Conservation (phyloP, 2,797 vertebrate species). For the Neopelma chrysocephalum region DNA sequence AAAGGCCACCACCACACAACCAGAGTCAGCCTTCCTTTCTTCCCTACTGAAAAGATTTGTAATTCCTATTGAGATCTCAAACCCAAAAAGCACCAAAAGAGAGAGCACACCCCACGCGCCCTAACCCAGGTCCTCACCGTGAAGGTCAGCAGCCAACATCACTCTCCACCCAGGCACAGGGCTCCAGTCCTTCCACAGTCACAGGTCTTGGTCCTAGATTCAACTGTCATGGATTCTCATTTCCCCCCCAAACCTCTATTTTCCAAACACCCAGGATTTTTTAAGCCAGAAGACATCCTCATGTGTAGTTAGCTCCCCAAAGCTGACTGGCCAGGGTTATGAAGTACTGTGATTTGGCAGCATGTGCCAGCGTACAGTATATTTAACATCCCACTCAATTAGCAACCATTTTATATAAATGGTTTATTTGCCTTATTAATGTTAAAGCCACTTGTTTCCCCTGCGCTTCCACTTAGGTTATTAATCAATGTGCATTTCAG, state of each 20-base stretch:
- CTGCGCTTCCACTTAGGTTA: not conserved
- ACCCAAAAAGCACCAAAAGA: not conserved
- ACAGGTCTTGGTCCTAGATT: not conserved
- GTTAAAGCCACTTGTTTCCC: slow-evolving; percentile 50
- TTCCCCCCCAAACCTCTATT: not conserved
- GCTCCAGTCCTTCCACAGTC: not conserved
- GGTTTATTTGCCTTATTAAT: slow-evolving; percentile 61
- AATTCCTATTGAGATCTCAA: not conserved
- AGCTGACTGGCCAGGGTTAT: not conserved
- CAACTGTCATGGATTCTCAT: fast-evolving
- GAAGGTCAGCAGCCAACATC: not conserved
- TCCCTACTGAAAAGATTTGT: not conserved
- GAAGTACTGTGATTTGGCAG: not conserved
- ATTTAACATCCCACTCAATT: slow-evolving; percentile 38
- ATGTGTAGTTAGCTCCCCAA: fast-evolving
- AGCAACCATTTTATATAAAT: not conserved
- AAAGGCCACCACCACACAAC: not conserved
- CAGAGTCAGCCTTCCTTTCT: not conserved
- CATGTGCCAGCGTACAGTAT: not conserved
- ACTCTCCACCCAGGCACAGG: not conserved
- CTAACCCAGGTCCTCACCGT: not conserved
- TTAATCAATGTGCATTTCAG: slow-evolving; percentile 33
- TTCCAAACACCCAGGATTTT: not conserved
- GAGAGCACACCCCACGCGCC: fast-evolving
- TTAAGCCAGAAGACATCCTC: not conserved